Evolutionary conservation across 2,888 invertebrate species (phyloP), one percentile per base, ranked within the genome.

Genomic region (Chromoteleia sp.): DNA sequence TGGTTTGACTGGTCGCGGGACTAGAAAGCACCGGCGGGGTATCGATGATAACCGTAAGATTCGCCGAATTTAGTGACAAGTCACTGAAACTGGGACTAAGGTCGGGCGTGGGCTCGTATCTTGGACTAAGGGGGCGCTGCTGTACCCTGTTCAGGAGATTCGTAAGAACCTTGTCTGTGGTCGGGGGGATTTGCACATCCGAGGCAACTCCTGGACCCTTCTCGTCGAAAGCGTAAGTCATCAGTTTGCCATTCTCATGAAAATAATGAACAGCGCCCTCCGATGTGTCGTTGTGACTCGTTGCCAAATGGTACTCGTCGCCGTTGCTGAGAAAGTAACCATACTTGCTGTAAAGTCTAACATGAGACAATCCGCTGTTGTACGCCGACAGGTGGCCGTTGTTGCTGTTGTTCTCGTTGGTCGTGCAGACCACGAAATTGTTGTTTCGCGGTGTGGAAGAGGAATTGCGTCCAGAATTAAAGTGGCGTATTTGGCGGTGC

Each of bases 181-280:
- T 85, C 0, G 83, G 50, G 0, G 84, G 68, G 87, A 88, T 92
- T 92, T 2, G 91, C 87, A 3, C 92, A 12, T 74, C 84, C 0
- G 92, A 91, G 15, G 93, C 93, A 0, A 92, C 89, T 0, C 94
- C 94, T 0, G 93, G 92, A 84, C 95, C 95, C 85, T 95, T 95
- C 86, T 96, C 96, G 86, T 97, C 96, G 89, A 98, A 97, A 0
- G 97, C 96, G 87, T 96, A 96, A 0, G 97, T 96, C 92, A 96
- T 94, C 96, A 97, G 97, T 87, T 96, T 96, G 43, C 97, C 97
- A 86, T 95, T 94, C 88, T 97, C 97, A 90, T 96, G 94, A 87
- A 97, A 97, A 89, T 95, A 97, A 91, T 97, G 97, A 41, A 97
- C 95, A 0, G 97, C 96, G 86, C 97, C 96, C 1, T 93, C 94